A percentile compares a stretch with the other conserved stretches of the same genome.
Evolutionary conservation across 2,113 vertebrate genomes (phyloP).

Genomic region (Toxotes chatareus): DNA sequence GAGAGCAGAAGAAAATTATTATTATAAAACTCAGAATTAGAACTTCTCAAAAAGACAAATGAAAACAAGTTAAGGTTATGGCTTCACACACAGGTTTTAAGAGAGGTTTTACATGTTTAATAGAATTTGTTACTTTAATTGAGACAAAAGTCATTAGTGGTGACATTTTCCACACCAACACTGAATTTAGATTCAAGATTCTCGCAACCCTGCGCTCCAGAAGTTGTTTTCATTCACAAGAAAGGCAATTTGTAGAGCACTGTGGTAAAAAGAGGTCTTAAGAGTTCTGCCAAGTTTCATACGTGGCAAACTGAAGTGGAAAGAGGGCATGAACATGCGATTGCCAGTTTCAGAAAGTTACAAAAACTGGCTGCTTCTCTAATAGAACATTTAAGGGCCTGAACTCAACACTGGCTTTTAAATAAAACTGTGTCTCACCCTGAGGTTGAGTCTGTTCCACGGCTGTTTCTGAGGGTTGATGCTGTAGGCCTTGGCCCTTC

Average conservation of each 20-base stretch:
- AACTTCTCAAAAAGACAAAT: neutral
- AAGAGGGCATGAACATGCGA: neutral
- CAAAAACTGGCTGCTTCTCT: neutral
- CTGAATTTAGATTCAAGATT: constrained; percentile 1
- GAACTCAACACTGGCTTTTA: neutral
- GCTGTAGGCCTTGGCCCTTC: constrained; percentile 93
- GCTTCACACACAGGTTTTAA: neutral
- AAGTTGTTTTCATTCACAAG: neutral
- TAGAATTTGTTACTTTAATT: neutral
- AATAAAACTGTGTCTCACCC: constrained; percentile 83
- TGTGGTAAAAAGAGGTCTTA: neutral
- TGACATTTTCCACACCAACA: neutral
- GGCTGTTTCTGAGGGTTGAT: constrained; percentile 98
- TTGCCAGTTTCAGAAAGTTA: constrained; percentile 12
- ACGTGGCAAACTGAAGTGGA: neutral
- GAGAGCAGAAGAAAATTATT: constrained; percentile 12
- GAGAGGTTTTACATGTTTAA: neutral
- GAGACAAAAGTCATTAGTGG: neutral
- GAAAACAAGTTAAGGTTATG: neutral
- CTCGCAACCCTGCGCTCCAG: neutral
- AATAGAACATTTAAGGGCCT: rapidly evolving
- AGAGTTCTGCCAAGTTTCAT: neutral
- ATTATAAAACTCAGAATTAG: neutral
- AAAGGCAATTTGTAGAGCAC: neutral
- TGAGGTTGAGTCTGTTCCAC: constrained; percentile 98